A percentile compares a stretch with the other conserved stretches of the same genome.
phyloP scores from a whole-genome alignment of 2,113 vertebrate genomes.

The Alaudala cheleensis region DNA sequence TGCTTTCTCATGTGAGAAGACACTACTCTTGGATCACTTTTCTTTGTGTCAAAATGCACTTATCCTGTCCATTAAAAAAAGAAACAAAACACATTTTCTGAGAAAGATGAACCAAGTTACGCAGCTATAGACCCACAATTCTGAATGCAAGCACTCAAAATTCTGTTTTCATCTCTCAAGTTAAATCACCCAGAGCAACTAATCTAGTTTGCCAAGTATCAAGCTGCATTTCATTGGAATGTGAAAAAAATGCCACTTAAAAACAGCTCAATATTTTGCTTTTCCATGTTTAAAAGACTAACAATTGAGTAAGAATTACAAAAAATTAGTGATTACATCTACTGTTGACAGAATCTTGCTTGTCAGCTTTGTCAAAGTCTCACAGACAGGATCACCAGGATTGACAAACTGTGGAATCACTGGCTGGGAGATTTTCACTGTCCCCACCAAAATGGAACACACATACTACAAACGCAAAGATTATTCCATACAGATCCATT shows the following conservation, averaged over 20 bases:
- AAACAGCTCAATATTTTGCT: background rate
- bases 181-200: background rate
- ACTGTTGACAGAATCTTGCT: background rate
- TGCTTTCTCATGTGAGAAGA: too few species aligned
- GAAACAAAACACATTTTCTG: too few species aligned
- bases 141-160: background rate
- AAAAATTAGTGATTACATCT: background rate
- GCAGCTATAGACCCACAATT: background rate
- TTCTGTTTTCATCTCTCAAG: background rate
- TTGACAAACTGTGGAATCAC: background rate
- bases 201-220: background rate
- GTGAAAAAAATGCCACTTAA: background rate
- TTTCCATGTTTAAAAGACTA: background rate
- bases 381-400: background rate
- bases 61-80: too few species aligned
- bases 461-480: background rate
- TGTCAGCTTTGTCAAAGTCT: background rate
- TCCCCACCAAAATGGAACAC: background rate
- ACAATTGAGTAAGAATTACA: background rate
- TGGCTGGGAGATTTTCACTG: background rate
- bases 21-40: too few species aligned
- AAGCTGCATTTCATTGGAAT: background rate
- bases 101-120: background rate
- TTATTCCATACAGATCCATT: rapidly evolving
- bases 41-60: too few species aligned